These are phyloP conservation scores for Microctonus brassicae DNA, from an alignment of 2,888 invertebrate genomes.

Conservation along the genomic window DNA sequence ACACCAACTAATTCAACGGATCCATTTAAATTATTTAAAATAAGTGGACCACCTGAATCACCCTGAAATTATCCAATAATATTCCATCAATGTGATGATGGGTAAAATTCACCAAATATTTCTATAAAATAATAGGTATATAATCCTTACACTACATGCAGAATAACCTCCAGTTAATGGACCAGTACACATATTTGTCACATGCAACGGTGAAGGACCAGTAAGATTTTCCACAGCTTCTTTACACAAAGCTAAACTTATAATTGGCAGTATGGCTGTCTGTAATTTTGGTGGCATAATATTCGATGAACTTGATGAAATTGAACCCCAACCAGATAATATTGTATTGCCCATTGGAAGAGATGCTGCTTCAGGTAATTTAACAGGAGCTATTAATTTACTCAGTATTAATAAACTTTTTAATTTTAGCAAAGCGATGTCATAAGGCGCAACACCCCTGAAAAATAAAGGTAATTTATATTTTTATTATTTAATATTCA, in stretches of 20 bases:
- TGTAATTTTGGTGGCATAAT: conserved; percentile 60
- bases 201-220: conserved; percentile 51
- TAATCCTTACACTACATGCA: conserved; percentile 52
- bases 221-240: conserved; percentile 46
- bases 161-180: conserved; percentile 49
- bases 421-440: conserved; percentile 71
- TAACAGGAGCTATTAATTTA: conserved; percentile 62
- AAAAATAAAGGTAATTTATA: too few relatives aligned
- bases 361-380: conserved; percentile 58
- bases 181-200: conserved; percentile 57
- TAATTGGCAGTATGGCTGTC: conserved; percentile 54
- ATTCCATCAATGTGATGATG: not conserved
- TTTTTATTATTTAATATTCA: too few relatives aligned
- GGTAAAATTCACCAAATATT: not conserved
- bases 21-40: conserved; percentile 71
- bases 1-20: conserved; percentile 76
- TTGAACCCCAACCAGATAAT: conserved; percentile 72
- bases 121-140: not conserved
- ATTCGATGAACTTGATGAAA: conserved; percentile 45
- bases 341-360: conserved; percentile 58
- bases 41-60: conserved; percentile 73
- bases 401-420: conserved; percentile 57
- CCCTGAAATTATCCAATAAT: conserved; percentile 68
- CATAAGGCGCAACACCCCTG: conserved; percentile 68
- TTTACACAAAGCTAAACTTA: conserved; percentile 53